Evolutionary conservation across 2,113 vertebrate species (phyloP), one percentile per base, ranked within the genome.

Genomic region (Dolichallabes microphthalmus): DNA sequence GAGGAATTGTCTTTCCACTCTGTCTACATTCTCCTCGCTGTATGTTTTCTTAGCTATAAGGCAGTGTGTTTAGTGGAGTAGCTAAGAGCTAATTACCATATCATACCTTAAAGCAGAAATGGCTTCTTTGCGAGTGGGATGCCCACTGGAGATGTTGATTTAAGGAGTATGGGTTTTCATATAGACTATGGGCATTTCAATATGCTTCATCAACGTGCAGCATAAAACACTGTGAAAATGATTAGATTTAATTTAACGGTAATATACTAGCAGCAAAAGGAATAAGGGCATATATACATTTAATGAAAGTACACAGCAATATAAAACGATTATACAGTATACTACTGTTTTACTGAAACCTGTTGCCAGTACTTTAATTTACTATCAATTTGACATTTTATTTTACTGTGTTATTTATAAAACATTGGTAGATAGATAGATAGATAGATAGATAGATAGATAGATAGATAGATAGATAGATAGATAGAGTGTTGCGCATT

Each of bases 11-110:
- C 22, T 30, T 52, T 27, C 30, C 17, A 9, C 39, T 55, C 19
- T 53, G 32, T 60, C 20, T 80, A 30, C 25, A 11, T 53, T 55
- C 20, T 57, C 27, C 55, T 22, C 19, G 15, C 32, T 53, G 50
- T 68, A n/a, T 11, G 19, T 45, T 86, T n/a, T 77, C 80, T 64
- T 55, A 69, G 52, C 50, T 82, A 57, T n/a, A 85, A 85, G 39
- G 78, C 76, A 68, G 78, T 64, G 35, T 76, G 39, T 9, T 0
- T 77, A 58, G 61, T 64, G 22, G 32, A 75, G 50, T 20, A 60
- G 61, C 78, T 82, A 78, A 77, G 79, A 87, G 57, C 17, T 30
- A 82, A 80, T 61, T 25, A 63, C 45, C 52, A 69, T 53, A 35
- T 78, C 30, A 55, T 82, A 52, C 66, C 60, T 82, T 63, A 69